phyloP scores from a whole-genome alignment of 1,140 invertebrate species.

The Tetranychus urticae region DNA sequence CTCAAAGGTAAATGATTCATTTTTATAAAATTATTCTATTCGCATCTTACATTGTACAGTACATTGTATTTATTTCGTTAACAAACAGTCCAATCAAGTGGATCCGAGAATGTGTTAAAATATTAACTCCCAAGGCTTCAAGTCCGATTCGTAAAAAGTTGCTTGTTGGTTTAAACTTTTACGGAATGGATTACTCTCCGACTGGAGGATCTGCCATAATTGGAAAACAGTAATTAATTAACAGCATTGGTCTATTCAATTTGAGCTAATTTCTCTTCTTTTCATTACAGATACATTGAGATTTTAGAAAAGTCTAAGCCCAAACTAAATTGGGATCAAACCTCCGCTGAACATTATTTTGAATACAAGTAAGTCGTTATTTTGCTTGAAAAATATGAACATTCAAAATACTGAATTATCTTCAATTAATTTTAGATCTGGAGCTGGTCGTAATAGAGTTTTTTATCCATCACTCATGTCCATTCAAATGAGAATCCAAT shows the following conservation, averaged over 20 bases:
- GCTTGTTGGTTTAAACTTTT: slow-evolving; percentile 72
- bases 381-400: not conserved
- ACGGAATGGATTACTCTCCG: slow-evolving; percentile 52
- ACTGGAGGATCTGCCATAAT: slow-evolving; percentile 51
- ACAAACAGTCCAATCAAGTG: slow-evolving; percentile 62
- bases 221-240: slow-evolving; percentile 39
- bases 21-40: not conserved
- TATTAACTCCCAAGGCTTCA: slow-evolving; percentile 31
- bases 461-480: slow-evolving; percentile 75
- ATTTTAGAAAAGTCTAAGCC: slow-evolving; percentile 32
- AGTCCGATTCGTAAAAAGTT: slow-evolving; percentile 43
- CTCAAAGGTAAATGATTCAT: slow-evolving; percentile 32
- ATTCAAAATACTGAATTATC: not conserved
- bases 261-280: not conserved
- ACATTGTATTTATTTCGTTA: too few relatives aligned
- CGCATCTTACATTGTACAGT: not conserved
- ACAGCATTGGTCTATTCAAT: too few relatives aligned
- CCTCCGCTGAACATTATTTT: slow-evolving; percentile 56
- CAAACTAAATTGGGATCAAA: slow-evolving; percentile 46
- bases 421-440: slow-evolving; percentile 25
- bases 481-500: slow-evolving; percentile 46
- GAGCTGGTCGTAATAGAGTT: slow-evolving; percentile 38
- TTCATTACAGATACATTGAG: slow-evolving; percentile 20
- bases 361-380: slow-evolving; percentile 42
- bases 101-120: slow-evolving; percentile 49